Evolutionary conservation across 2,113 vertebrate species (phyloP), one percentile per base, ranked within the genome.

Genomic region (Urocitellus parryii): DNA sequence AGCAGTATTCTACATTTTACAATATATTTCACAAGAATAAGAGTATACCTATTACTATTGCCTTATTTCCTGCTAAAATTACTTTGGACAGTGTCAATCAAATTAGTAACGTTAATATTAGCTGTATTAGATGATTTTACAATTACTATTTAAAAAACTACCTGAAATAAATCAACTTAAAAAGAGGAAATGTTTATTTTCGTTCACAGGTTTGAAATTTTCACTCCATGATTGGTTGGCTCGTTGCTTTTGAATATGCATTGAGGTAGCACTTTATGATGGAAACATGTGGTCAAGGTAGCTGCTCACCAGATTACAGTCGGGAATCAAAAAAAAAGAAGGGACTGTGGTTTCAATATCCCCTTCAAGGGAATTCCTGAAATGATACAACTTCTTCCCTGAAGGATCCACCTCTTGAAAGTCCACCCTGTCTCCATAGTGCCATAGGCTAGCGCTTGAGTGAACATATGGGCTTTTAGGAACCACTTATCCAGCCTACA

Each of bases 371-470:
- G 53, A 5, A 61, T 17, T 45, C 24, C 13, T 42, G 18, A 13
- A 16, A 10, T 32, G 10, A 1, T 6, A 32, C 63, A 45, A 27
- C 12, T 61, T 5, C 22, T 20, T 45, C 53, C 37, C 17, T 4
- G 2, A 14, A 17, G 25, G 22, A 5, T 8, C 53, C 39, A 48
- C 18, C 1, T 51, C 14, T 48, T 63, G 20, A n/a, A 73, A 29
- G 51, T 27, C 12, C 53, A 16, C 16, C 16, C 12, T 10, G 32
- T 12, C 45, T 6, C 10, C 4, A 24, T 2, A 51, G 24, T 24
- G 1, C 12, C 42, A 22, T 7, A 84, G 27, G 1, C 18, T 20
- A 14, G 8, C 25, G 7, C 6, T 37, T 63, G 20, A 0, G 0
- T 39, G 0, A 45, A 67, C 13, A 45, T 11, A 16, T 27, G 81